Conservation (phyloP, 2,113 vertebrate species). For the Kobus ellipsiprymnus region DNA sequence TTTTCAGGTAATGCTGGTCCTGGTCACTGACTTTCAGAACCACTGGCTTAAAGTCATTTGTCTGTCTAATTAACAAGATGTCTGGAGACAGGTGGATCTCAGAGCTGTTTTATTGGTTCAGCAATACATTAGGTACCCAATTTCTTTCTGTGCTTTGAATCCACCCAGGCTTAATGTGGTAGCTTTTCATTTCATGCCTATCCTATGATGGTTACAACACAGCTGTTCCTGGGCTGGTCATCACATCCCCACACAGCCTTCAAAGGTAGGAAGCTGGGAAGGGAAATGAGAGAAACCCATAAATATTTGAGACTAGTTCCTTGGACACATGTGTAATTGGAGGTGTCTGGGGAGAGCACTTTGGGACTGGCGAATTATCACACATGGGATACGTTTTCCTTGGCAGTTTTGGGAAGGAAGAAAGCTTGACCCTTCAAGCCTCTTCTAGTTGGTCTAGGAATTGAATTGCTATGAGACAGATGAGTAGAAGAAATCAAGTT, state of each 20-base stretch:
- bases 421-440: not conserved
- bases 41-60: not conserved
- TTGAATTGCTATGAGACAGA: not conserved
- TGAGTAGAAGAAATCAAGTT: not conserved
- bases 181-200: not conserved
- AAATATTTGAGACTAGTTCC: not conserved
- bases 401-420: not conserved
- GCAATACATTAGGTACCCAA: fast-evolving
- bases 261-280: not conserved
- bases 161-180: not conserved
- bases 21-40: not conserved
- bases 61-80: not conserved
- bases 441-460: not conserved
- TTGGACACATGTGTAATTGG: not conserved
- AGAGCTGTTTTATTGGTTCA: not conserved
- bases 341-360: not conserved
- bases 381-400: not conserved
- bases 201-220: not conserved
- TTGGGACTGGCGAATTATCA: not conserved
- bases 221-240: not conserved
- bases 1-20: not conserved
- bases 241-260: not conserved
- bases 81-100: not conserved
- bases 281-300: not conserved
- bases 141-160: not conserved